Evolutionary conservation across 2,797 vertebrate species (phyloP).

Genomic region (Tragelaphus eurycerus): DNA sequence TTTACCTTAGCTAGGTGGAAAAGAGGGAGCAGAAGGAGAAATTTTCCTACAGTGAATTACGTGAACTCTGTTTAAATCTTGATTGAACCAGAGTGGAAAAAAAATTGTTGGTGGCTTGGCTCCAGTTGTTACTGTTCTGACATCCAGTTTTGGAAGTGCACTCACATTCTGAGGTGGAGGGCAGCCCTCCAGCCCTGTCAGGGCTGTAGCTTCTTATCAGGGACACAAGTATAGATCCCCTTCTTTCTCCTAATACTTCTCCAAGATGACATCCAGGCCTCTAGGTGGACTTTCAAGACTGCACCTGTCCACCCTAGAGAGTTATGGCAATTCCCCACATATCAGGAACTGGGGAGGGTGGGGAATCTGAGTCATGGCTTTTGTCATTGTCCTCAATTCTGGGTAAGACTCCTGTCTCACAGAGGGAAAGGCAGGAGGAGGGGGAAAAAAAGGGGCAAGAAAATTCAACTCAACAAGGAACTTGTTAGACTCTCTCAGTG

Average conservation of each 20-base stretch:
- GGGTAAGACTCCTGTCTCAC: neutral
- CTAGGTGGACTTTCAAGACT: neutral
- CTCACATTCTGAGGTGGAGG: neutral
- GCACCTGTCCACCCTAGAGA: neutral
- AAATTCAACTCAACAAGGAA: neutral
- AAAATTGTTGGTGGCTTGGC: neutral
- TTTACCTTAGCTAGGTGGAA: neutral
- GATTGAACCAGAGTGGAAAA: neutral
- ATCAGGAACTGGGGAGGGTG: neutral
- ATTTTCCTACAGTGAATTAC: neutral
- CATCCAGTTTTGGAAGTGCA: neutral
- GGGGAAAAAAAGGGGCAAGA: neutral
- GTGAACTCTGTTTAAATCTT: neutral
- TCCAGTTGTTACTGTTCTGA: neutral
- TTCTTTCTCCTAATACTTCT: neutral
- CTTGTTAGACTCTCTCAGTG: neutral
- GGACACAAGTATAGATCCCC: neutral
- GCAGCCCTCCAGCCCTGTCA: neutral
- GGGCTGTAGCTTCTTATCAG: neutral
- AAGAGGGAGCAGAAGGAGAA: neutral
- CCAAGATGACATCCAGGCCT: neutral
- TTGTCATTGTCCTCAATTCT: neutral
- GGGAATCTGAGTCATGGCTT: neutral
- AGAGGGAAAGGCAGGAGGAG: neutral
- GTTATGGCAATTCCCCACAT: neutral